phyloP scores from a whole-genome alignment of 2,113 vertebrate species.

The Sula dactylatra region DNA sequence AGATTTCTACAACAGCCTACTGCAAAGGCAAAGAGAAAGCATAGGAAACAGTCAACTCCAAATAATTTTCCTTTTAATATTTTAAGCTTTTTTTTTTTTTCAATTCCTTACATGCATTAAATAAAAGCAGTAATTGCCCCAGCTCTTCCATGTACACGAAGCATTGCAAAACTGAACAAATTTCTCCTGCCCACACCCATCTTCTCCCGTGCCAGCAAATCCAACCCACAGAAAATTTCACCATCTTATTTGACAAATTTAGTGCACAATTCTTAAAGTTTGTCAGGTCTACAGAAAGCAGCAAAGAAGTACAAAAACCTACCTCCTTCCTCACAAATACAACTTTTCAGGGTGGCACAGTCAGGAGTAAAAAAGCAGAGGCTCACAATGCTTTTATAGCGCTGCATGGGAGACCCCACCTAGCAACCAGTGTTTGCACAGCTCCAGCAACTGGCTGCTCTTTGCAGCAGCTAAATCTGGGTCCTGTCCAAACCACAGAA shows the following conservation, averaged over 20 bases:
- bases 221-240: background rate
- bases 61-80: background rate
- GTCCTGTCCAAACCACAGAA: background rate
- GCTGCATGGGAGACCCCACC: slow-evolving; percentile 57
- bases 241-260: background rate
- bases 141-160: background rate
- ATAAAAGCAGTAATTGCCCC: background rate
- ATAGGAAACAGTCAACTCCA: background rate
- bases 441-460: slow-evolving; percentile 3
- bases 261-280: background rate
- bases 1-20: background rate
- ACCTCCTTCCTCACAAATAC: slow-evolving; percentile 32
- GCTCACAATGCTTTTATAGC: slow-evolving; percentile 58
- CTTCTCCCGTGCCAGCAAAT: background rate
- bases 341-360: background rate
- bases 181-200: background rate
- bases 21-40: background rate
- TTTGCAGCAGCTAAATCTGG: slow-evolving; percentile 2
- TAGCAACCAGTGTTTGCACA: slow-evolving; percentile 69
- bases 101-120: background rate
- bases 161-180: background rate
- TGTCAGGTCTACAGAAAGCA: background rate
- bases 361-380: background rate
- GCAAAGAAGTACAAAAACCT: background rate
- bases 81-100: background rate